These are phyloP conservation scores for Druon quercuslanigerum DNA, from an alignment of 1,140 invertebrate species.

Conservation along the genomic window DNA sequence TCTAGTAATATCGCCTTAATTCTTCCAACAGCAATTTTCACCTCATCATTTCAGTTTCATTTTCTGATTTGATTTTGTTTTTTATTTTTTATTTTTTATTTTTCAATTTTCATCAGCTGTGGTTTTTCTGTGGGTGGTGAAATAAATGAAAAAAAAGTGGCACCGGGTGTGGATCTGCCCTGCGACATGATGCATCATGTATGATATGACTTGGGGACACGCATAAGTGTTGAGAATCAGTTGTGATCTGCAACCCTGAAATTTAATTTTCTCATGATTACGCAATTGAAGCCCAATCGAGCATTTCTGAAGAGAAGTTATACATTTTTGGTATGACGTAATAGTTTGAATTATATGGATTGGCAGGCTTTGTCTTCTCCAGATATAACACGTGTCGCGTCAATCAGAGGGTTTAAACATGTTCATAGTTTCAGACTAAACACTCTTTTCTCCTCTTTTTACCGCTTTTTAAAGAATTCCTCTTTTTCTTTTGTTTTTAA, in stretches of 20 bases:
- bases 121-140: not conserved
- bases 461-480: too few species aligned
- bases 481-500: too few species aligned
- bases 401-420: not conserved
- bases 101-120: not conserved
- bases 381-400: conserved; percentile 10
- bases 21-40: not conserved
- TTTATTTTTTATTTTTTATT: not conserved
- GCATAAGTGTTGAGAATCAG: not conserved
- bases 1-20: too few species aligned
- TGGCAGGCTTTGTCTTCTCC: conserved; percentile 23
- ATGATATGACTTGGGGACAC: not conserved
- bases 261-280: not conserved
- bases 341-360: not conserved
- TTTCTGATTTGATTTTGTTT: not conserved
- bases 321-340: conserved; percentile 20
- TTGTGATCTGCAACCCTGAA: not conserved
- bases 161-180: not conserved
- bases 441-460: too few species aligned
- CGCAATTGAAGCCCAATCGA: conserved; percentile 22
- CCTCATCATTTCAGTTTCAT: not conserved
- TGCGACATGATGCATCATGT: not conserved
- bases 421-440: too few species aligned
- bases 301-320: not conserved
- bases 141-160: not conserved